Evolutionary conservation across 2,113 vertebrate genomes (phyloP).

Genomic region (Triplophysa dalaica): DNA sequence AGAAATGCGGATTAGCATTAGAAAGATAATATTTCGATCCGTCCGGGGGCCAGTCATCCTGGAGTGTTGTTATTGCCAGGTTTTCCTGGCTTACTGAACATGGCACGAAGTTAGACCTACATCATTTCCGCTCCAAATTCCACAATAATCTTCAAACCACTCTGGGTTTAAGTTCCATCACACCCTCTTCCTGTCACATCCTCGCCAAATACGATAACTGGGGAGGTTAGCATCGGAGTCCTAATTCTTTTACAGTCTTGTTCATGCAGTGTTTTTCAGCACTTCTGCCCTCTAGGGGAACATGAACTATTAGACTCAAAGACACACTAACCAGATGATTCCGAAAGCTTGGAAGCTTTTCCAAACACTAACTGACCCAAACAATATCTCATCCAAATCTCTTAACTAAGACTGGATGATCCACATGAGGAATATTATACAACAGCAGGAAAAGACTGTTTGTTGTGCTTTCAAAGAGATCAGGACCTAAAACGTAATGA

Average conservation of each 20-base stretch:
- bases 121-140: conserved; percentile 61
- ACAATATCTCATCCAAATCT: not conserved
- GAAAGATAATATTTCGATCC: conserved; percentile 6
- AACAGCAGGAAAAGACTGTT: conserved; percentile 10
- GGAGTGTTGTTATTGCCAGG: not conserved
- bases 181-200: conserved; percentile 58
- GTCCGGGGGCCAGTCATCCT: not conserved
- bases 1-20: conserved; percentile 15
- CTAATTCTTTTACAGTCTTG: conserved; percentile 42
- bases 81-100: conserved; percentile 62
- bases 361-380: not conserved
- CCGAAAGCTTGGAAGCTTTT: conserved; percentile 6
- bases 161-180: conserved; percentile 58
- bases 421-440: conserved; percentile 14
- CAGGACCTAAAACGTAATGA: conserved; percentile 19
- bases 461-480: not conserved
- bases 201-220: conserved; percentile 6
- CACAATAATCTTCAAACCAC: conserved; percentile 53
- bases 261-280: conserved; percentile 35
- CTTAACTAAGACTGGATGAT: not conserved
- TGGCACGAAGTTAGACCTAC: conserved; percentile 58
- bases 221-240: conserved; percentile 52
- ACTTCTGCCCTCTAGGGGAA: conserved; percentile 47
- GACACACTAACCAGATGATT: not conserved
- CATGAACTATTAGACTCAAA: conserved; percentile 12